Evolutionary conservation across 1,140 invertebrate genomes (phyloP).

Genomic region (Steinernema khuongi): DNA sequence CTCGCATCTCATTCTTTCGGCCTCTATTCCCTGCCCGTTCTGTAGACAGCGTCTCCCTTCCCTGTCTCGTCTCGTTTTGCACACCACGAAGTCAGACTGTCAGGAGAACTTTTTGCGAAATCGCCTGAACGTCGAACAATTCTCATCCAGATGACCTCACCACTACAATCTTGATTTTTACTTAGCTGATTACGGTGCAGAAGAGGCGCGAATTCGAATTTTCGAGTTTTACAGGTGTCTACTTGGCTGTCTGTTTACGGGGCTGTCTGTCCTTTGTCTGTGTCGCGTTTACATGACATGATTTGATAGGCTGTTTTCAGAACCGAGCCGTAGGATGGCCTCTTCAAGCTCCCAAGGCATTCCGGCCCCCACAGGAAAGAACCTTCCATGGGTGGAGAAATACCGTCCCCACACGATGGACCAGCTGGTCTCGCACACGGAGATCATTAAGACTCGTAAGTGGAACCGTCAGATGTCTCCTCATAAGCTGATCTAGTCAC

Average conservation of each 20-base stretch:
- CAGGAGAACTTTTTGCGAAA: too few relatives aligned
- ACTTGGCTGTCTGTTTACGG: not conserved
- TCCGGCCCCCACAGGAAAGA: constrained; percentile 9
- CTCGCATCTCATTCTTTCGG: too few relatives aligned
- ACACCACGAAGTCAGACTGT: too few relatives aligned
- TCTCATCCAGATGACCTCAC: too few relatives aligned
- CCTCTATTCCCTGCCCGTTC: too few relatives aligned
- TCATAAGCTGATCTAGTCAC: constrained; percentile 69
- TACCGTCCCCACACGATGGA: constrained; percentile 83
- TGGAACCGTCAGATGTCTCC: not conserved
- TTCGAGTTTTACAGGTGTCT: not conserved
- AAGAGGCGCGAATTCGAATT: constrained; percentile 11
- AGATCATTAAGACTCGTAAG: constrained; percentile 88
- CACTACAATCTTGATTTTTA: not conserved
- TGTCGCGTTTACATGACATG: not conserved
- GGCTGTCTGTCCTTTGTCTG: too few relatives aligned
- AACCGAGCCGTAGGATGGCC: not conserved
- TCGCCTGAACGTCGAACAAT: not conserved
- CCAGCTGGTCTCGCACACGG: constrained; percentile 91
- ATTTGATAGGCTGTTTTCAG: too few relatives aligned
- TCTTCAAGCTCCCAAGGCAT: not conserved
- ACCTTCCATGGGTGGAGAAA: constrained; percentile 80
- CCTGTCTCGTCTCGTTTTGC: too few relatives aligned
- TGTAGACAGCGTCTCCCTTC: too few relatives aligned
- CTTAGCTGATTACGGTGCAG: not conserved